These are phyloP conservation scores for Muscicapa comitata DNA, from an alignment of 2,797 vertebrate species.

Conservation along the genomic window DNA sequence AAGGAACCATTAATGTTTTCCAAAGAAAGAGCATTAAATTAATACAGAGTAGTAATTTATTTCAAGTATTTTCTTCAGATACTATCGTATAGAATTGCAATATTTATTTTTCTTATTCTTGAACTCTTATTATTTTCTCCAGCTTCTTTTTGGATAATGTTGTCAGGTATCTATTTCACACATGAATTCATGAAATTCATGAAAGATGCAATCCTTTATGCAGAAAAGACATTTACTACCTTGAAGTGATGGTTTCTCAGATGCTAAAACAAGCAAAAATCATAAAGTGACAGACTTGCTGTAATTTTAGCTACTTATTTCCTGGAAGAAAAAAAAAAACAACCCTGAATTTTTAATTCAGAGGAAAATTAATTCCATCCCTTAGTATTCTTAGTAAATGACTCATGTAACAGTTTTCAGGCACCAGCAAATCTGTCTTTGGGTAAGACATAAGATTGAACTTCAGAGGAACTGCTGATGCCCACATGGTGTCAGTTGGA, in stretches of 20 bases:
- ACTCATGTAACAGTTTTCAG: constrained; percentile 13
- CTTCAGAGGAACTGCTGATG: not conserved
- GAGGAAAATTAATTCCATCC: not conserved
- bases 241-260: not conserved
- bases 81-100: not conserved
- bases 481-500: not conserved
- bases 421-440: not conserved
- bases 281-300: not conserved
- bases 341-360: not conserved
- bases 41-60: not conserved
- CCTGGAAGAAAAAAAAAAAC: not conserved
- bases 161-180: not conserved
- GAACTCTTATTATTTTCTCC: not conserved
- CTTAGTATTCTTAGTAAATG: constrained; percentile 16
- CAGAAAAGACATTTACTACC: not conserved
- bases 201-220: not conserved
- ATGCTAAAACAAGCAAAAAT: not conserved
- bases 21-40: not conserved
- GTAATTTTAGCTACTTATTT: not conserved
- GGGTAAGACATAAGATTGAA: not conserved
- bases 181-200: not conserved
- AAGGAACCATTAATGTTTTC: not conserved
- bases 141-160: not conserved
- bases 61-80: not conserved
- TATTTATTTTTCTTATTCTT: not conserved